Evolutionary conservation across 2,113 vertebrate genomes (phyloP).

Genomic region (Pitta sordida): DNA sequence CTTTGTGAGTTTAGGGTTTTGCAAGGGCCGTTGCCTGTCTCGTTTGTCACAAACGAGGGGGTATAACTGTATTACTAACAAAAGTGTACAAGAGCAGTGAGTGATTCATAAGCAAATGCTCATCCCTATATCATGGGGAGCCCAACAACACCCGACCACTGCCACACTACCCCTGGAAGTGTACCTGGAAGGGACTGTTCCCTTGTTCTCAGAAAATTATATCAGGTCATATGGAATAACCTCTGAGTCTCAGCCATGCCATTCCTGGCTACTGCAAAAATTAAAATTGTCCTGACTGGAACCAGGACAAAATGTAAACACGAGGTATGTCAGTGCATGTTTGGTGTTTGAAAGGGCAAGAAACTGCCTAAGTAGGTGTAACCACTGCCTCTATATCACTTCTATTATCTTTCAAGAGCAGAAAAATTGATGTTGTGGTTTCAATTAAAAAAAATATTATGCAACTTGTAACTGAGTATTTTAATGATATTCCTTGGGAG

Average conservation of each 20-base stretch:
- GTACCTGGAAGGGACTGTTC: not conserved
- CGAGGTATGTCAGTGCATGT: not conserved
- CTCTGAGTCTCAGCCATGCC: not conserved
- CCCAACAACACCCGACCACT: rapidly evolving
- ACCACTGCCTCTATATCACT: not conserved
- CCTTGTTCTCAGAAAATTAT: not conserved
- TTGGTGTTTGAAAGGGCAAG: not conserved
- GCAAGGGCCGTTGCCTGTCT: too few relatives aligned
- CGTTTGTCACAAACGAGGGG: too few relatives aligned
- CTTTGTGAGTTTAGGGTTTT: too few relatives aligned
- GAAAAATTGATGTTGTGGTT: not conserved
- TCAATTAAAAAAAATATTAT: not conserved
- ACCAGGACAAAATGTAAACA: not conserved
- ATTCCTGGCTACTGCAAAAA: not conserved
- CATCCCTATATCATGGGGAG: not conserved
- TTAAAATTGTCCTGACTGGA: not conserved
- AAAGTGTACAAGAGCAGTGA: not conserved
- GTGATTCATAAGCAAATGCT: not conserved
- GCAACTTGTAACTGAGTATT: not conserved
- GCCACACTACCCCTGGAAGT: not conserved
- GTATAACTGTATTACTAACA: not conserved
- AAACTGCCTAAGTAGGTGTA: not conserved
- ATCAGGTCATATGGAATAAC: not conserved
- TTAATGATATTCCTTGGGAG: not conserved
- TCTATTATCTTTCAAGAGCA: not conserved